Conservation (phyloP, 2,888 invertebrate genomes). For the Gandaritis pyraliata region DNA sequence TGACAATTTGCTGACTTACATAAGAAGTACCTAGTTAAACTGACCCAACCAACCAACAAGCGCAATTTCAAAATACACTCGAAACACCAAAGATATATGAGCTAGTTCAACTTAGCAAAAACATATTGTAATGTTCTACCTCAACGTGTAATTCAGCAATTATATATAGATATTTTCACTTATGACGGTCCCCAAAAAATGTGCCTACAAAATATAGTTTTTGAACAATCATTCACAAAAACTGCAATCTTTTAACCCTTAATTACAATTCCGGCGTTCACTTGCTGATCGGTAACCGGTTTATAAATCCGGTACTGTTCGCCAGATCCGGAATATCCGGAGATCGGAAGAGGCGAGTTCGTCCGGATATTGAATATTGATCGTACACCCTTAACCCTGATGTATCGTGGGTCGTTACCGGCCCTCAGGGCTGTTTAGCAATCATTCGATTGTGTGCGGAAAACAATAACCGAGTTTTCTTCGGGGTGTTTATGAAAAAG, state of each 20-base stretch:
- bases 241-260: constrained; percentile 24
- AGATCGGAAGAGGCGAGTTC: constrained; percentile 80
- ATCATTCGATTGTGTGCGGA: constrained; percentile 69
- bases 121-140: background rate
- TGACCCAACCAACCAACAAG: too few relatives aligned
- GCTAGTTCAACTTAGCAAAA: too few relatives aligned
- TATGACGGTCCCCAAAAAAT: too few relatives aligned
- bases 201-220: background rate
- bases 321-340: constrained; percentile 69
- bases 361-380: constrained; percentile 84
- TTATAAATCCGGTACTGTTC: constrained; percentile 65
- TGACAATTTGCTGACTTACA: background rate
- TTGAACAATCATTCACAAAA: constrained; percentile 10
- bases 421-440: constrained; percentile 68
- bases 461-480: constrained; percentile 40
- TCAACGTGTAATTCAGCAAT: too few relatives aligned
- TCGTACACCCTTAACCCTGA: constrained; percentile 81
- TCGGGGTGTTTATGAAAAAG: constrained; percentile 19
- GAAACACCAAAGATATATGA: too few relatives aligned
- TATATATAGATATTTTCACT: too few relatives aligned
- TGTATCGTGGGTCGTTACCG: constrained; percentile 73
- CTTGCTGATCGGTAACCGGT: constrained; percentile 43
- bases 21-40: background rate
- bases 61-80: too few relatives aligned
- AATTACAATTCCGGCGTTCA: constrained; percentile 40